phyloP scores from a whole-genome alignment of 2,113 vertebrate species.

The Oreamnos americanus region DNA sequence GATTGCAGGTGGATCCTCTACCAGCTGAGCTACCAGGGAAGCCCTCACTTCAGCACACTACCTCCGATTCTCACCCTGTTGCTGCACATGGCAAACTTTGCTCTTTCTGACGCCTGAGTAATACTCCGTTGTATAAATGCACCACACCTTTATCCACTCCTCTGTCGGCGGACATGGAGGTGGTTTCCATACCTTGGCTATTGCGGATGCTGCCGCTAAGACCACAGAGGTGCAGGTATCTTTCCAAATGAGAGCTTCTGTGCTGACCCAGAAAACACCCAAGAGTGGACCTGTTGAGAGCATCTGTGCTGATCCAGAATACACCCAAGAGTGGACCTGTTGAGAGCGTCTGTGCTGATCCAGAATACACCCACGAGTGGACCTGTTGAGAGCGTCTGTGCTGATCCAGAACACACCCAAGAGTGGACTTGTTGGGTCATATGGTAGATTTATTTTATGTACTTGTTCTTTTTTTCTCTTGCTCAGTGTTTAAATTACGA shows the following conservation, averaged over 20 bases:
- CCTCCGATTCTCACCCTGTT: not conserved
- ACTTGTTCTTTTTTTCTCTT: not conserved
- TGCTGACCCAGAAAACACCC: not conserved
- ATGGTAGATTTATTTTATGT: not conserved
- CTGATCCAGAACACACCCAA: not conserved
- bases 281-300: not conserved
- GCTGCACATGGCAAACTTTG: not conserved
- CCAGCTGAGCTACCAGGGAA: not conserved
- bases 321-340: not conserved
- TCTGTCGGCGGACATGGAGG: not conserved
- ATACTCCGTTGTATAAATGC: rapidly evolving
- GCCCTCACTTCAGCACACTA: not conserved
- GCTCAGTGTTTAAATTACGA: not conserved
- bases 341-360: too few species aligned
- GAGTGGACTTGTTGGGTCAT: not conserved
- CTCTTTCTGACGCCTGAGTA: not conserved
- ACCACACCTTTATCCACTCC: rapidly evolving
- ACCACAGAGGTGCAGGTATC: not conserved
- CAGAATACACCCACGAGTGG: too few species aligned
- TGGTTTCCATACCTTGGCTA: not conserved
- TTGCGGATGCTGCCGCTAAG: not conserved
- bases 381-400: not conserved
- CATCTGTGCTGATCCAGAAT: not conserved
- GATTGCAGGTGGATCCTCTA: not conserved
- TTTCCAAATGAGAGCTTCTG: not conserved